phyloP scores from a whole-genome alignment of 2,797 vertebrate species.

The Sparus aurata region DNA sequence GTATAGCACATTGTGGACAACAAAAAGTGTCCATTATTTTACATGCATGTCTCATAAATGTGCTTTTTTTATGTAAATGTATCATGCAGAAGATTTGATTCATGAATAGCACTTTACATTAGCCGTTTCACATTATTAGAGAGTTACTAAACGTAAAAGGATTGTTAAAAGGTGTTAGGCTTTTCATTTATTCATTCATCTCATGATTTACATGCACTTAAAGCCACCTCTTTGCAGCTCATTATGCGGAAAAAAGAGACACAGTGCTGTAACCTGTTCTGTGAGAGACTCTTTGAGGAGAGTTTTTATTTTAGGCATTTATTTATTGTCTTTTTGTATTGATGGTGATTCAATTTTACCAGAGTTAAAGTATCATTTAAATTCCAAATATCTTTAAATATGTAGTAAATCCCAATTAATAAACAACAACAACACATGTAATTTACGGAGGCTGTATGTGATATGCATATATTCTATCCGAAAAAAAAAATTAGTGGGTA shows the following conservation, averaged over 20 bases:
- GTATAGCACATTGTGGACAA: neutral
- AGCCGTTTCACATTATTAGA: constrained; percentile 19
- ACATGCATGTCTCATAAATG: neutral
- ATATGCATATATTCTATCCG: neutral
- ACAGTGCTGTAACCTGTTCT: neutral
- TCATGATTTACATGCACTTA: constrained; percentile 20
- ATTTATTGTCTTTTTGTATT: neutral
- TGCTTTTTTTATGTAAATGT: constrained; percentile 2
- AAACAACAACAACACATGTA: neutral
- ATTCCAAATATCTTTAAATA: neutral
- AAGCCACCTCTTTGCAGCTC: constrained; percentile 14
- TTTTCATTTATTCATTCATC: constrained; percentile 34
- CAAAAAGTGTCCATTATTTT: neutral
- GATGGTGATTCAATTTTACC: neutral
- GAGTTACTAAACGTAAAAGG: constrained; percentile 20
- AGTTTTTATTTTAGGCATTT: neutral
- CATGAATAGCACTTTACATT: neutral
- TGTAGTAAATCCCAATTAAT: neutral
- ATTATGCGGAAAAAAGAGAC: constrained; percentile 11
- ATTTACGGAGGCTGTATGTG: neutral
- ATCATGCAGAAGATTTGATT: neutral
- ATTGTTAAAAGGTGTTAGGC: constrained; percentile 9
- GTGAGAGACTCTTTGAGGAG: neutral
- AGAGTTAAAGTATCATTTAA: neutral
- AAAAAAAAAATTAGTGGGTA: neutral